Percentiles rank a stretch among this genome's conserved stretches.
phyloP scores from a whole-genome alignment of 1,140 invertebrate species.

The Druon quercuslanigerum region DNA sequence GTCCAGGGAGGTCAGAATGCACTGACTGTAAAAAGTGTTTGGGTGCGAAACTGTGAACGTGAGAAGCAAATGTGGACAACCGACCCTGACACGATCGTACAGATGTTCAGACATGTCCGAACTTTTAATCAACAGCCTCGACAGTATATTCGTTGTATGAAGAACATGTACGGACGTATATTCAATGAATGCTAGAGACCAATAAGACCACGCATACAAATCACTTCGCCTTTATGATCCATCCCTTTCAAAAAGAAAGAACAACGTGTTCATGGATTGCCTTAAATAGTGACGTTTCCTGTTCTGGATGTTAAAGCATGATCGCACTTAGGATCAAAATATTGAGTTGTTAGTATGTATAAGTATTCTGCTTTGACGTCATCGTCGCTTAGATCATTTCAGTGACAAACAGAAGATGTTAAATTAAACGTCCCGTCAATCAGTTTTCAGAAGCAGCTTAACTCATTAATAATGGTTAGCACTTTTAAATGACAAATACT shows the following conservation, averaged over 20 bases:
- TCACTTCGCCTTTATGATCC: conserved; percentile 30
- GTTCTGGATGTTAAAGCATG: conserved; percentile 35
- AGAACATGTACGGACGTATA: conserved; percentile 7
- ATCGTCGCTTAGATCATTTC: not conserved
- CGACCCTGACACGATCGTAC: conserved; percentile 62
- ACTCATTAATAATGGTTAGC: too few relatives aligned
- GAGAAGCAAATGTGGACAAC: conserved; percentile 60
- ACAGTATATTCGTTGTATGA: not conserved
- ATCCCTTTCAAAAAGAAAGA: conserved; percentile 33
- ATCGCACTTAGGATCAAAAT: not conserved
- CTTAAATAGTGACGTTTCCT: conserved; percentile 38
- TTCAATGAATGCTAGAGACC: too few relatives aligned
- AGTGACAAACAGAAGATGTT: not conserved
- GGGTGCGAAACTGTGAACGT: conserved; percentile 43
- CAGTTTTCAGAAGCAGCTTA: not conserved
- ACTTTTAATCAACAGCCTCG: conserved; percentile 39
- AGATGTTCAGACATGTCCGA: conserved; percentile 41
- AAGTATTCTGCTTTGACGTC: conserved; percentile 3
- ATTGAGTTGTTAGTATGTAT: not conserved
- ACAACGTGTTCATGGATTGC: conserved; percentile 31
- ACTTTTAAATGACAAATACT: too few relatives aligned
- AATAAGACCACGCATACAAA: not conserved
- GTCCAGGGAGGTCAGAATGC: conserved; percentile 47
- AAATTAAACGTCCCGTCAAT: not conserved
- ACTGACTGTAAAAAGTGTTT: conserved; percentile 46